A percentile compares a stretch with the other conserved stretches of the same genome.
Evolutionary conservation across 2,797 vertebrate species (phyloP).

Genomic region (Paramormyrops hopkinsi): DNA sequence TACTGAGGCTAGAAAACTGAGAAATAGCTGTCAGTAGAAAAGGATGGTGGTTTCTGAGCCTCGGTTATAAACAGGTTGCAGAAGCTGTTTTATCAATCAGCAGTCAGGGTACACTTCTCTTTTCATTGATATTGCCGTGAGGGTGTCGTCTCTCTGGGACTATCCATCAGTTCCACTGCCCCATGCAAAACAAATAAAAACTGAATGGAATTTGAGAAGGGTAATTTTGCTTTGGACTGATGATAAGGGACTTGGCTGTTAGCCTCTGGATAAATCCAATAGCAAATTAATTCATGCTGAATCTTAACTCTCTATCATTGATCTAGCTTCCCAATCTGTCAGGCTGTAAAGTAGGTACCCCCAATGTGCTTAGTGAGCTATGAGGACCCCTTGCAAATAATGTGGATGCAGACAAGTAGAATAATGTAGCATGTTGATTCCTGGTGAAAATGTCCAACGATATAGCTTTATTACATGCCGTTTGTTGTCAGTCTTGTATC

Average conservation of each 20-base stretch:
- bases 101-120: neutral
- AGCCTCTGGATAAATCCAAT: slow-evolving; percentile 1
- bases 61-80: neutral
- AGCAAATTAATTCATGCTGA: slow-evolving; percentile 2
- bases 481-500: neutral
- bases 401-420: neutral
- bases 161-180: neutral
- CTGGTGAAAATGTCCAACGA: neutral
- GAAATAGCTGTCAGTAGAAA: neutral
- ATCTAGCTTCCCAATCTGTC: neutral
- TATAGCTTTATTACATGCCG: neutral
- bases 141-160: neutral
- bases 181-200: neutral
- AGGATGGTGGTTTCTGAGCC: neutral
- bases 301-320: neutral
- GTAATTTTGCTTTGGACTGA: neutral
- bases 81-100: neutral
- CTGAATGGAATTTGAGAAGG: neutral
- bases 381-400: neutral
- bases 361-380: neutral
- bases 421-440: neutral
- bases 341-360: neutral
- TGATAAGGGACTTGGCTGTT: neutral
- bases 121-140: neutral
- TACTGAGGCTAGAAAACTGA: neutral